Evolutionary conservation across 2,113 vertebrate genomes (phyloP), one percentile per base, ranked within the genome.

Genomic region (Propithecus coquereli): DNA sequence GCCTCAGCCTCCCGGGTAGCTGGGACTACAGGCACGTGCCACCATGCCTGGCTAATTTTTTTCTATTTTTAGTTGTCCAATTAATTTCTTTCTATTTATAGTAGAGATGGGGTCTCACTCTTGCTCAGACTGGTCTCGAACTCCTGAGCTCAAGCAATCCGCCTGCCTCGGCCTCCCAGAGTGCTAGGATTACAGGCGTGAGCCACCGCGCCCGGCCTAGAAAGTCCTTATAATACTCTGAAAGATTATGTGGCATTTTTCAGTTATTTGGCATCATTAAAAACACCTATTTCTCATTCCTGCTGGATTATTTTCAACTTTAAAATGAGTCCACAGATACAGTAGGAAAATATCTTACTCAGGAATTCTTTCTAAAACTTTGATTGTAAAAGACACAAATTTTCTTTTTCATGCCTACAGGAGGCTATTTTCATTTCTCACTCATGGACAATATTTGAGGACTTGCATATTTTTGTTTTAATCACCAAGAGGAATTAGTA

Each of bases 351-450:
- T 0, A 9, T 66, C 81, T 88, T 95, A 61, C 59, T 65, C 47
- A 94, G 79, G 45, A 91, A 63, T 94, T 96, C 81, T 77, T 97
- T 96, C 89, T 96, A 37, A 18, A 89, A 59, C 43, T 97, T 32
- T 96, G 93, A 61, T 81, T 92, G 23, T 57, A 76, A 96, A 52
- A 95, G 93, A 63, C 3, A 40, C 27, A 81, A 82, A 83, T 87
- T 73, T 95, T 97, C 81, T 93, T 70, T 96, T 34, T 89, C 81
- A 63, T 96, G 30, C 40, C 34, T 90, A 4, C 6, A 59, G 57
- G 54, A 90, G 74, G 52, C 63, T 96, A 63, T 27, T 97, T 97
- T 97, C 80, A 52, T 95, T 94, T 97, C 91, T 81, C 34, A 97
- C 68, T 12, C 27, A 32, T 63, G 27, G 4, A 18, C 52, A 90